Evolutionary conservation across 2,113 vertebrate genomes (phyloP).

Genomic region (Oncorhynchus kisutch): DNA sequence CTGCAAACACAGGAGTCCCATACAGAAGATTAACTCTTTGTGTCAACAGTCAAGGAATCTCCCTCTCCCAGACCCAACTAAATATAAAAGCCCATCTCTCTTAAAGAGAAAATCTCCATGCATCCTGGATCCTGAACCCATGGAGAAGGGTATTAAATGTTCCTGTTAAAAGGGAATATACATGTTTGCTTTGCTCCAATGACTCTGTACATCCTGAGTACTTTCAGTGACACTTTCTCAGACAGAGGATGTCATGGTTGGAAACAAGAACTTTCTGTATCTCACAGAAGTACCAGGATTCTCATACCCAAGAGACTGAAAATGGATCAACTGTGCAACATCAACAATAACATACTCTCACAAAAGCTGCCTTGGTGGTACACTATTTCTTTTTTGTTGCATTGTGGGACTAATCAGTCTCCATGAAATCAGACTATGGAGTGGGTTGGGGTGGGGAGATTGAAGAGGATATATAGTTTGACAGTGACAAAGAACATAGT

Average conservation of each 20-base stretch:
- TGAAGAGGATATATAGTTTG: too few relatives aligned
- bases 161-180: conserved; percentile 28
- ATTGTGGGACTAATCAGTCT: too few relatives aligned
- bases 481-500: too few relatives aligned
- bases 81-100: conserved; percentile 22
- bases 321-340: too few relatives aligned
- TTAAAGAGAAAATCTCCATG: conserved; percentile 39
- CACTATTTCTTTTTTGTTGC: too few relatives aligned
- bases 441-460: too few relatives aligned
- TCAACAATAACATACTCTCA: too few relatives aligned
- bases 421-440: too few relatives aligned
- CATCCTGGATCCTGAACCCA: conserved; percentile 23
- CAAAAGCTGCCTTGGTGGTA: too few relatives aligned
- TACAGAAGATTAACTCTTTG: conserved; percentile 65
- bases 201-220: conserved; percentile 24
- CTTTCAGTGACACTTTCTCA: conserved; percentile 28
- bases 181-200: conserved; percentile 46
- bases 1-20: conserved; percentile 71
- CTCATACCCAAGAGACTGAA: too few relatives aligned
- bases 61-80: conserved; percentile 40
- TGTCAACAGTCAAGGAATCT: conserved; percentile 69
- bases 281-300: too few relatives aligned
- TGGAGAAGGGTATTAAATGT: conserved; percentile 29
- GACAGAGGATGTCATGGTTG: not conserved
- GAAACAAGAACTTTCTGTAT: not conserved